These are phyloP conservation scores for Eurypyga helias DNA, from an alignment of 2,113 vertebrate genomes.

Conservation along the genomic window DNA sequence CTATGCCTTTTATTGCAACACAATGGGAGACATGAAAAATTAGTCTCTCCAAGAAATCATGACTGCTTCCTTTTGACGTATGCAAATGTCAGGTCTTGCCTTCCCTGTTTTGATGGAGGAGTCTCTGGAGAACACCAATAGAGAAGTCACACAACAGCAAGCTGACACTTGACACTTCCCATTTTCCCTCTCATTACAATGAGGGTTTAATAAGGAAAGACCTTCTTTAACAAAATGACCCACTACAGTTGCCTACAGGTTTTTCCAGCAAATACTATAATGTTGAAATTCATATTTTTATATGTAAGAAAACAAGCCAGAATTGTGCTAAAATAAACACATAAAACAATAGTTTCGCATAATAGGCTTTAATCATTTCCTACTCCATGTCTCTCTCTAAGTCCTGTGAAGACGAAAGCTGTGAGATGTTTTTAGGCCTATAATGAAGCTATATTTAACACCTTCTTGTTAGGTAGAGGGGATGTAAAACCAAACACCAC, in stretches of 20 bases:
- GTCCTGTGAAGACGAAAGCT: not conserved
- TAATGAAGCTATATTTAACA: not conserved
- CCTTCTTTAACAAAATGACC: not conserved
- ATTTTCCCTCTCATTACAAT: not conserved
- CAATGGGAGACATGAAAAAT: too few species aligned
- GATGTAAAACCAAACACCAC: not conserved
- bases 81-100: not conserved
- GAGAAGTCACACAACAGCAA: not conserved
- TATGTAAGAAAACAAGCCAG: not conserved
- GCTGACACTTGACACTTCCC: not conserved
- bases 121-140: not conserved
- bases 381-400: not conserved
- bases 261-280: not conserved
- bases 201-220: not conserved
- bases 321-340: not conserved
- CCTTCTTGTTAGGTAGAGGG: not conserved
- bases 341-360: not conserved
- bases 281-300: not conserved
- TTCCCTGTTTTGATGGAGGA: not conserved
- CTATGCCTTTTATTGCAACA: not conserved
- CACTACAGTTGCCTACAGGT: not conserved
- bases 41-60: not conserved
- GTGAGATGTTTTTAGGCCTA: not conserved
- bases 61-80: not conserved
- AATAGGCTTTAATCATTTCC: not conserved